Conservation (phyloP, 2,888 invertebrate species). For the Octonoba sinensis region DNA sequence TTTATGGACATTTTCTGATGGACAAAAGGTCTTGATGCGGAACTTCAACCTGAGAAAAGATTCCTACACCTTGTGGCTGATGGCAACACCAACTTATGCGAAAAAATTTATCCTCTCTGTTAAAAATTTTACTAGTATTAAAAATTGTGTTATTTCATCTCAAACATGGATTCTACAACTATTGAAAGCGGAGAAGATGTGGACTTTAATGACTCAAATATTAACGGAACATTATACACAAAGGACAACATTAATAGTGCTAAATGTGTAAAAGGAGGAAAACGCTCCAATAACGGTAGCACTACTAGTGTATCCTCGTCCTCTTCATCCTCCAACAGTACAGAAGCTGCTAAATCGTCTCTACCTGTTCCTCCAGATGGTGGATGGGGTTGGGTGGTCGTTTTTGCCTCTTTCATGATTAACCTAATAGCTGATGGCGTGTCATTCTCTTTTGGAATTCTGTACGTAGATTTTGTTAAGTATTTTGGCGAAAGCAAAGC, state of each 20-base stretch:
- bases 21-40: slow-evolving; percentile 64
- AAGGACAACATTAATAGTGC: slow-evolving; percentile 21
- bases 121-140: slow-evolving; percentile 51
- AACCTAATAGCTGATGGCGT: slow-evolving; percentile 93
- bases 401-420: slow-evolving; percentile 88
- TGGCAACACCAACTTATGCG: slow-evolving; percentile 58
- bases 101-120: slow-evolving; percentile 48
- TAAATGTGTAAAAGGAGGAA: slow-evolving; percentile 13
- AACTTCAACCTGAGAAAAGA: slow-evolving; percentile 54
- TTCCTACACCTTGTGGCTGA: slow-evolving; percentile 53
- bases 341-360: not conserved
- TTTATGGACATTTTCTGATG: slow-evolving; percentile 45
- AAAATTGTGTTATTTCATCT: slow-evolving; percentile 43
- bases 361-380: slow-evolving; percentile 78
- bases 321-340: slow-evolving; percentile 17
- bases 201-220: slow-evolving; percentile 59
- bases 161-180: slow-evolving; percentile 56
- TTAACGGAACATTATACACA: slow-evolving; percentile 44
- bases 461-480: slow-evolving; percentile 86
- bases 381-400: slow-evolving; percentile 94
- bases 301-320: slow-evolving; percentile 45
- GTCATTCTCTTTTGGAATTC: slow-evolving; percentile 91
- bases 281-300: slow-evolving; percentile 16
- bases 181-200: slow-evolving; percentile 56
- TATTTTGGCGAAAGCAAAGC: slow-evolving; percentile 88